phyloP scores from a whole-genome alignment of 1,140 invertebrate species.

The Drosophila pallidifrons region DNA sequence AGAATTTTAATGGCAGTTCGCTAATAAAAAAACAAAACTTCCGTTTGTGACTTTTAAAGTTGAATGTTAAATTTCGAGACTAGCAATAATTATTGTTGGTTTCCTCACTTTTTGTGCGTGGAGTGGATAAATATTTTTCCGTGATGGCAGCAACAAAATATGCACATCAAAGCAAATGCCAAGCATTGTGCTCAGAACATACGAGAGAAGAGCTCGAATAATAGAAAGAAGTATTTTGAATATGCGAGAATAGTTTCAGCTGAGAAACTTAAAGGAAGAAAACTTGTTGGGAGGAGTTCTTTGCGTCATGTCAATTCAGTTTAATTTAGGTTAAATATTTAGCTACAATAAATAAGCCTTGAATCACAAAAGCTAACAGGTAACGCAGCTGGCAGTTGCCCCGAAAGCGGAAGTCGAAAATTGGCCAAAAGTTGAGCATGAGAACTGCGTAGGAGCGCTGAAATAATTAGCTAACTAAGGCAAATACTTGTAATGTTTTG shows the following conservation, averaged over 20 bases:
- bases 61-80: background rate
- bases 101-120: background rate
- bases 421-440: background rate
- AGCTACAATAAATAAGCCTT: slow-evolving; percentile 22
- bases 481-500: slow-evolving; percentile 17
- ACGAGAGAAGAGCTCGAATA: background rate
- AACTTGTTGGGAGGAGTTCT: background rate
- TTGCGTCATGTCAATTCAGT: background rate
- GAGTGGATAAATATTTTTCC: background rate
- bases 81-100: background rate
- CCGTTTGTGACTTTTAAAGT: background rate
- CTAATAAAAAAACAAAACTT: background rate
- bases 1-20: slow-evolving; percentile 16
- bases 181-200: background rate
- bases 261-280: background rate
- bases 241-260: background rate
- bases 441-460: slow-evolving; percentile 11
- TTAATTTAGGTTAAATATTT: slow-evolving; percentile 25
- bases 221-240: background rate
- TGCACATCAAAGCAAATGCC: background rate
- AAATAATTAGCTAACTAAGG: slow-evolving; percentile 35
- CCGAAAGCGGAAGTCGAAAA: slow-evolving; percentile 18
- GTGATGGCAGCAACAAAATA: background rate
- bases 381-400: slow-evolving; percentile 2
- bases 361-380: slow-evolving; percentile 23